phyloP scores from a whole-genome alignment of 1,140 invertebrate species.

The Anastatus disparis region DNA sequence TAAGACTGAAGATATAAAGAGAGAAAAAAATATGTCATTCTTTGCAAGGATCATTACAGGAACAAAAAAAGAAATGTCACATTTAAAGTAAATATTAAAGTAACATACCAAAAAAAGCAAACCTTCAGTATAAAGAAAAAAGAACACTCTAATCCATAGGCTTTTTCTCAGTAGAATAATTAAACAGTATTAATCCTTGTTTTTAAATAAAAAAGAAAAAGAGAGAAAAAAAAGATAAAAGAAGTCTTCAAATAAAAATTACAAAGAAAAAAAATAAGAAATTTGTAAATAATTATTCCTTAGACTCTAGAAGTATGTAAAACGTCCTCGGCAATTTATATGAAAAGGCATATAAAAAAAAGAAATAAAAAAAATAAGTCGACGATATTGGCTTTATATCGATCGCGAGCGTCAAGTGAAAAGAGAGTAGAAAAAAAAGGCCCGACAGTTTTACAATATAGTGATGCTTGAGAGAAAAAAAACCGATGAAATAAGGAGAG shows the following conservation, averaged over 20 bases:
- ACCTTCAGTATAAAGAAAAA: background rate
- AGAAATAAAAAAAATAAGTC: too few relatives aligned
- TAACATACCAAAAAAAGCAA: background rate
- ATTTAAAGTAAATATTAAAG: background rate
- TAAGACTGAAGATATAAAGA: conserved; percentile 15
- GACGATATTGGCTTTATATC: too few relatives aligned
- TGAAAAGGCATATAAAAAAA: background rate
- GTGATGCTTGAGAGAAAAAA: conserved; percentile 20
- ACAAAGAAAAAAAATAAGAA: too few relatives aligned
- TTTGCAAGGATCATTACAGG: conserved; percentile 9
- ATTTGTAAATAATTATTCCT: conserved; percentile 29
- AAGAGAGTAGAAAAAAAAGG: background rate
- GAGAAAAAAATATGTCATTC: background rate
- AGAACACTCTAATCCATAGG: too few relatives aligned
- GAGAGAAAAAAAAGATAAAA: background rate
- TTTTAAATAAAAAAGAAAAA: background rate
- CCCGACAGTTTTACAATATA: conserved; percentile 7
- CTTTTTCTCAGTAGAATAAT: background rate
- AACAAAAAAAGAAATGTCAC: background rate
- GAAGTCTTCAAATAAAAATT: conserved; percentile 6
- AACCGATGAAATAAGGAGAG: background rate
- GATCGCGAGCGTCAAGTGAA: conserved; percentile 1
- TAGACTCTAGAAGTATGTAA: background rate
- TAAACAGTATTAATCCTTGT: conserved; percentile 15
- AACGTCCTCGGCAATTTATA: conserved; percentile 4